These are phyloP conservation scores for Perdita meconis DNA, from an alignment of 2,888 invertebrate genomes.

Conservation along the genomic window DNA sequence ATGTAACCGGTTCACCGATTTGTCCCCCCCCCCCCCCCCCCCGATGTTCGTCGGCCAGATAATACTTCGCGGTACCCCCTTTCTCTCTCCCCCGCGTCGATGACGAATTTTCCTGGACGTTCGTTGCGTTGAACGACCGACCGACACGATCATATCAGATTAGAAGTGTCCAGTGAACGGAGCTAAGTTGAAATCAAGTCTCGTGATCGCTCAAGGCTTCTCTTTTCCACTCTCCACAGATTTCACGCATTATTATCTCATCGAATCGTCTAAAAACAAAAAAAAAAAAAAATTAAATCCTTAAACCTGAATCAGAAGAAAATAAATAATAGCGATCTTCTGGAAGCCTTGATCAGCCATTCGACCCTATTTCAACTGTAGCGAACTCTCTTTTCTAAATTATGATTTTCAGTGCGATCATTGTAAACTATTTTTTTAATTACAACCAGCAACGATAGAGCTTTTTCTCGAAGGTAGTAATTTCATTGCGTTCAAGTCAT, in stretches of 20 bases:
- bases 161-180: conserved; percentile 56
- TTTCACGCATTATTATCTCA: neutral
- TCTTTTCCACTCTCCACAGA: no score
- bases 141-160: conserved; percentile 62
- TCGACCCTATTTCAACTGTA: neutral
- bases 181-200: conserved; percentile 24
- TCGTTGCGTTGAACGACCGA: conserved; percentile 24
- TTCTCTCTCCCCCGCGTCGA: neutral
- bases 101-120: conserved; percentile 6
- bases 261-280: neutral
- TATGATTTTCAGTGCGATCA: neutral
- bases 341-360: neutral
- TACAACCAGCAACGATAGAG: neutral
- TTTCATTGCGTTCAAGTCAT: neutral
- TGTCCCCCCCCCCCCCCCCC: conserved; percentile 23
- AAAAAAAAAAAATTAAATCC: no score
- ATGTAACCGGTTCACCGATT: conserved; percentile 30
- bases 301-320: neutral
- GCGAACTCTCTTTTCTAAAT: neutral
- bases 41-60: conserved; percentile 49
- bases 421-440: neutral
- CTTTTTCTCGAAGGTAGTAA: neutral
- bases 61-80: conserved; percentile 41
- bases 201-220: no score
- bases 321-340: neutral